phyloP scores from a whole-genome alignment of 2,113 vertebrate genomes.

The Amazona vittata region DNA sequence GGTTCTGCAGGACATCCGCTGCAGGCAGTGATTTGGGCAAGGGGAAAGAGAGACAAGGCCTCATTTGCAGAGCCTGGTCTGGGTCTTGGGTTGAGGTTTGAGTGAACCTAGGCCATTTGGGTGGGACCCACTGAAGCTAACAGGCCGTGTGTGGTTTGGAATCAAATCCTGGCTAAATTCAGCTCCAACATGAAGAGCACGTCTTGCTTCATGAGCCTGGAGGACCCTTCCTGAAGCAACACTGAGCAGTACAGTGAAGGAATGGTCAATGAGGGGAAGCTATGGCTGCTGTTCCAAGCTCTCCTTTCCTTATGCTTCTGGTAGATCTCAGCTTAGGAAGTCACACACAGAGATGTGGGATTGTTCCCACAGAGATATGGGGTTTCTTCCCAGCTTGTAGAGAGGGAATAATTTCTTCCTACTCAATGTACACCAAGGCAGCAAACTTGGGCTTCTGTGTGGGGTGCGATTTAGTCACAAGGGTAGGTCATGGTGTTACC shows the following conservation, averaged over 20 bases:
- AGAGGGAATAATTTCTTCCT: background rate
- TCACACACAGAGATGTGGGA: background rate
- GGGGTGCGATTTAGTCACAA: background rate
- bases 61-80: background rate
- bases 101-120: slow-evolving; percentile 47
- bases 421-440: background rate
- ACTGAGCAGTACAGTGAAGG: background rate
- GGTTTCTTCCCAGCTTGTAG: background rate
- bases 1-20: slow-evolving; percentile 1
- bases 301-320: background rate
- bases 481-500: background rate
- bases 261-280: background rate
- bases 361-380: background rate
- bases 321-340: background rate
- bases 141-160: slow-evolving; percentile 44
- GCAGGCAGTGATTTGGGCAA: background rate
- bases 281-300: background rate
- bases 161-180: background rate
- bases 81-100: background rate
- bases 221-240: background rate
- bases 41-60: background rate
- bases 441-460: background rate
- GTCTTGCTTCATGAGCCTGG: background rate
- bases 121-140: background rate
- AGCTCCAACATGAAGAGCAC: background rate